phyloP scores from a whole-genome alignment of 2,888 invertebrate species.

The Rhingia rostrata region DNA sequence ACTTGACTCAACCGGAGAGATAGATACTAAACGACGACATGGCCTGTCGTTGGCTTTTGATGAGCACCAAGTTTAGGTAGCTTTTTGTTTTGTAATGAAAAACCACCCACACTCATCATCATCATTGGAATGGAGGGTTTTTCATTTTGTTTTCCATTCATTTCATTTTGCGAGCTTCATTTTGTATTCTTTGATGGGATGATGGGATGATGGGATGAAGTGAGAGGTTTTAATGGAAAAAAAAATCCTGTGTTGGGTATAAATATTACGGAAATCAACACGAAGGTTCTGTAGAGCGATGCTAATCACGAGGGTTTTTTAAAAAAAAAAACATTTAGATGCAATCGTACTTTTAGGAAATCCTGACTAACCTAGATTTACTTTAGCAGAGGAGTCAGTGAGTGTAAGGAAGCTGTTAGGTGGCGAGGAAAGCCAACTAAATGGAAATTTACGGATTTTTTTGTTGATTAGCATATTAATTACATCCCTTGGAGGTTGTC shows the following conservation, averaged over 20 bases:
- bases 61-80: slow-evolving; percentile 46
- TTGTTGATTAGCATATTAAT: too few species aligned
- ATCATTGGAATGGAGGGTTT: slow-evolving; percentile 7
- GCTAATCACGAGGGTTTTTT: neutral
- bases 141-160: neutral
- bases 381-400: neutral
- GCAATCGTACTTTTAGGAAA: neutral
- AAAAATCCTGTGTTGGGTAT: neutral
- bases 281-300: neutral
- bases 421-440: too few species aligned
- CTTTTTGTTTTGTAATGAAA: slow-evolving; percentile 54
- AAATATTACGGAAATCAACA: neutral
- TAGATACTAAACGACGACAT: slow-evolving; percentile 29
- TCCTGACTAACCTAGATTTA: neutral
- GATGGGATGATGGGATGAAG: neutral
- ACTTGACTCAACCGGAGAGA: slow-evolving; percentile 5
- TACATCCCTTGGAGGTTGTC: too few species aligned
- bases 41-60: slow-evolving; percentile 34
- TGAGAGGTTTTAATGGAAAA: neutral
- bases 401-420: too few species aligned
- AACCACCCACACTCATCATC: slow-evolving; percentile 47
- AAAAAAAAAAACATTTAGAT: neutral
- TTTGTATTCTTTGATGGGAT: slow-evolving; percentile 9
- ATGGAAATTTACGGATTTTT: too few species aligned
- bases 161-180: slow-evolving; percentile 18